A percentile compares a stretch with the other conserved stretches of the same genome.
Evolutionary conservation across 2,113 vertebrate genomes (phyloP).

Genomic region (Pelobates fuscus): DNA sequence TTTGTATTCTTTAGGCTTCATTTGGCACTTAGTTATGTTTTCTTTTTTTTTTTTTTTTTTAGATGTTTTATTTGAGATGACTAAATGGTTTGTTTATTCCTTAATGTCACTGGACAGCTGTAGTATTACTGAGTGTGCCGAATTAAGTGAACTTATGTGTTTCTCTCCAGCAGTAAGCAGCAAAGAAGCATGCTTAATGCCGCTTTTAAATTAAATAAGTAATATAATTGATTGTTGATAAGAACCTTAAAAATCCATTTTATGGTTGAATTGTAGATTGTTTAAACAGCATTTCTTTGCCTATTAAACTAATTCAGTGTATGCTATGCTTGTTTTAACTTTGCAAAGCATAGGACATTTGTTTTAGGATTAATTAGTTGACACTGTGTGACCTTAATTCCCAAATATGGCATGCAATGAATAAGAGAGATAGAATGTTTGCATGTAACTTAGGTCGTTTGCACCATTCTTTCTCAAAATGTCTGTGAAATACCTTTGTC

Average conservation of each 20-base stretch:
- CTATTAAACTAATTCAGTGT: conserved; percentile 70
- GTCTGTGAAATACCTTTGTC: too few relatives aligned
- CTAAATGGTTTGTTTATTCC: conserved; percentile 25
- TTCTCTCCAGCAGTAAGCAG: conserved; percentile 52
- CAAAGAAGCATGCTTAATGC: conserved; percentile 58
- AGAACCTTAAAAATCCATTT: conserved; percentile 62
- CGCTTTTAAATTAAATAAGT: conserved; percentile 60
- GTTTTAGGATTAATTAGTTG: conserved; percentile 67
- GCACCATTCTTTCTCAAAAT: not conserved
- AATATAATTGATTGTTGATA: conserved; percentile 62
- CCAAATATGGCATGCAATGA: conserved; percentile 68
- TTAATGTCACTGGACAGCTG: conserved; percentile 40
- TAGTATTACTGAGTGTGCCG: conserved; percentile 58
- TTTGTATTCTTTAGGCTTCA: conserved; percentile 17
- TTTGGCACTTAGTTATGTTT: conserved; percentile 20
- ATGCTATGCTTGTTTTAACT: conserved; percentile 57
- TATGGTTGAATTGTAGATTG: conserved; percentile 61
- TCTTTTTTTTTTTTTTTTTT: not conserved
- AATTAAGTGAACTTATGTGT: conserved; percentile 50
- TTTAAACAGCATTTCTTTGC: conserved; percentile 61
- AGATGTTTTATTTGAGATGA: conserved; percentile 3
- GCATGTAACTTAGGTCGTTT: conserved; percentile 37
- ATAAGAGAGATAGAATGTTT: conserved; percentile 66
- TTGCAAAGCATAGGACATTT: conserved; percentile 61
- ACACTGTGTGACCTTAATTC: conserved; percentile 66